phyloP scores from a whole-genome alignment of 2,888 invertebrate species.

The Cephus pulcher region DNA sequence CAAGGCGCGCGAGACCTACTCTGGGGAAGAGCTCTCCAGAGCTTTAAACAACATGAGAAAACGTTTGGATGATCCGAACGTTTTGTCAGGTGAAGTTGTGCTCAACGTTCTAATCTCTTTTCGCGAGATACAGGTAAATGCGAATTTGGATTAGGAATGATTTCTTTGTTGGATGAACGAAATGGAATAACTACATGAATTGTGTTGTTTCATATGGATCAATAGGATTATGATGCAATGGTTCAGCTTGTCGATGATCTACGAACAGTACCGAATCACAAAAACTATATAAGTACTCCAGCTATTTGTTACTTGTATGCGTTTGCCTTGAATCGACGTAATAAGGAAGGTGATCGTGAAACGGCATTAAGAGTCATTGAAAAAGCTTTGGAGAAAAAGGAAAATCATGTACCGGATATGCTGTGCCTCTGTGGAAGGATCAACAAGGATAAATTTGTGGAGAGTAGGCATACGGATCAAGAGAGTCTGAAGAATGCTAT shows the following conservation, averaged over 20 bases:
- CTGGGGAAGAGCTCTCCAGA: slow-evolving; percentile 83
- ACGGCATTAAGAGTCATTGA: slow-evolving; percentile 92
- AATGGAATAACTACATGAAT: not conserved
- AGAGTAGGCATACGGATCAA: slow-evolving; percentile 90
- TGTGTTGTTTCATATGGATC: not conserved
- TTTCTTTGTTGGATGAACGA: not conserved
- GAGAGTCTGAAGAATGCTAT: slow-evolving; percentile 93
- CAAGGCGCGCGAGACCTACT: slow-evolving; percentile 89
- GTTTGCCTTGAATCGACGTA: slow-evolving; percentile 95
- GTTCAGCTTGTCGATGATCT: slow-evolving; percentile 96
- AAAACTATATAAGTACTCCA: slow-evolving; percentile 88
- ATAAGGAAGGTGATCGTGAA: slow-evolving; percentile 93
- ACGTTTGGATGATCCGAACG: slow-evolving; percentile 95
- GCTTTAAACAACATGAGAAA: slow-evolving; percentile 90
- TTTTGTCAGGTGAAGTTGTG: slow-evolving; percentile 95
- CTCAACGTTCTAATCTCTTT: slow-evolving; percentile 94
- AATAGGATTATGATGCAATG: slow-evolving; percentile 93
- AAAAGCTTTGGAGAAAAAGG: slow-evolving; percentile 90
- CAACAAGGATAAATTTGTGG: slow-evolving; percentile 97
- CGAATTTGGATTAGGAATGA: not conserved
- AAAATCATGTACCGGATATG: slow-evolving; percentile 97
- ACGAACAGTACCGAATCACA: slow-evolving; percentile 87
- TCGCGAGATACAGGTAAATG: slow-evolving; percentile 80
- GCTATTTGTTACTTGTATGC: slow-evolving; percentile 95
- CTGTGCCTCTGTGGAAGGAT: slow-evolving; percentile 97